phyloP scores from a whole-genome alignment of 2,888 invertebrate genomes.

The Chrysodeixis includens region DNA sequence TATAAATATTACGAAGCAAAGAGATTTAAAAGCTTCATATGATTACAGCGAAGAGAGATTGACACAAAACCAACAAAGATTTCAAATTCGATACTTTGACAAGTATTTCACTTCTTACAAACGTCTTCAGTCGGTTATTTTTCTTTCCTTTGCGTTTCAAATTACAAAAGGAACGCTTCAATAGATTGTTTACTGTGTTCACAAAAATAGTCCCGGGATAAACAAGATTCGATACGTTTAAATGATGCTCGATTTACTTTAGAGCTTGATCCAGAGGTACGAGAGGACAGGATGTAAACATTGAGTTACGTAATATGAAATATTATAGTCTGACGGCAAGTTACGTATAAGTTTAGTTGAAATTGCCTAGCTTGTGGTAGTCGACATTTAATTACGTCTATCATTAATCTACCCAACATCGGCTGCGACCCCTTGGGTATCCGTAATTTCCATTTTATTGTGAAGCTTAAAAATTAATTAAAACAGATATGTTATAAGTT shows the following conservation, averaged over 20 bases:
- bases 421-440: conserved; percentile 18
- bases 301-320: conserved; percentile 8
- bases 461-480: conserved; percentile 36
- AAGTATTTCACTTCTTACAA: conserved; percentile 43
- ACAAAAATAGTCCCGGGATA: conserved; percentile 38
- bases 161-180: conserved; percentile 55
- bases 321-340: conserved; percentile 5
- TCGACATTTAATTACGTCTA: conserved; percentile 46
- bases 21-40: conserved; percentile 12
- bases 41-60: conserved; percentile 21
- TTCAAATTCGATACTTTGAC: conserved; percentile 53
- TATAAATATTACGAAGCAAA: conserved; percentile 11
- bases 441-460: conserved; percentile 39
- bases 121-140: conserved; percentile 40
- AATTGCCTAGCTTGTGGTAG: conserved; percentile 35
- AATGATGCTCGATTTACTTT: conserved; percentile 17
- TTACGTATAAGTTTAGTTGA: conserved; percentile 13
- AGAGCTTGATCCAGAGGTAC: conserved; percentile 8
- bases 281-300: background rate
- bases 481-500: conserved; percentile 19
- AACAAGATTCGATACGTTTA: conserved; percentile 39
- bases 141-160: conserved; percentile 52
- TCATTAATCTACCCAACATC: conserved; percentile 43
- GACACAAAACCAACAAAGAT: conserved; percentile 44
- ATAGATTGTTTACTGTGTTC: conserved; percentile 51